A percentile compares a stretch with the other conserved stretches of the same genome.
Evolutionary conservation across 53 echinoderm and acorn worm genomes (phyloP).

Genomic region (Temnopleurus reevesii): DNA sequence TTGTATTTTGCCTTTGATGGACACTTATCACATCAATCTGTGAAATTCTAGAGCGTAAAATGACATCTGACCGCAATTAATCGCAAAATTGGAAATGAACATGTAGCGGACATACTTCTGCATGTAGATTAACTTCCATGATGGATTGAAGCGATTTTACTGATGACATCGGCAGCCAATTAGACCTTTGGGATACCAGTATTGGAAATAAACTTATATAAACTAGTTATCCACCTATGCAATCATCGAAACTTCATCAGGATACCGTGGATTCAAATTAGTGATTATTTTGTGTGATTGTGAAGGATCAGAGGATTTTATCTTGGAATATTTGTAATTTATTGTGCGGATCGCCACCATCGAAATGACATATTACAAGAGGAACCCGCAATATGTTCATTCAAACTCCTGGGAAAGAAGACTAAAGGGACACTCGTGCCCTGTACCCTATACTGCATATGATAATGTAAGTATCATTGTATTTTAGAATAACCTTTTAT

Average conservation of each 20-base stretch:
- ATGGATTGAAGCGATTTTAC: not conserved
- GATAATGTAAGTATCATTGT: slow-evolving; percentile 31
- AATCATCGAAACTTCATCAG: no score
- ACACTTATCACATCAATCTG: no score
- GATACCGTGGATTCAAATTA: not conserved
- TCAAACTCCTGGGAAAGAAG: slow-evolving; percentile 62
- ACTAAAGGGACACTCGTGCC: slow-evolving; percentile 72
- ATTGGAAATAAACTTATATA: no score
- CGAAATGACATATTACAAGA: slow-evolving; percentile 41
- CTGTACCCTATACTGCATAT: slow-evolving; percentile 51
- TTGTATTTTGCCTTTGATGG: no score
- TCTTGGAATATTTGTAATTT: not conserved
- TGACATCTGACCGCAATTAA: no score
- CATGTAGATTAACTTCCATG: not conserved
- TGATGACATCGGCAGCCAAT: not conserved
- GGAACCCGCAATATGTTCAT: slow-evolving; percentile 24
- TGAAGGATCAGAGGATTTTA: not conserved
- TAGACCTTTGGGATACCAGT: no score
- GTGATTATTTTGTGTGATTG: not conserved
- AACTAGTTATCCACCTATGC: no score
- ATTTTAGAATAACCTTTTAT: not conserved
- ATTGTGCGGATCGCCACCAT: not conserved
- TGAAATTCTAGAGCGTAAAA: no score
- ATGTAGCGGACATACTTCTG: not conserved
- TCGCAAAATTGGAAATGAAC: no score